Evolutionary conservation across 2,888 invertebrate species (phyloP), one percentile per base, ranked within the genome.

Genomic region (Spilosoma lubricipeda): DNA sequence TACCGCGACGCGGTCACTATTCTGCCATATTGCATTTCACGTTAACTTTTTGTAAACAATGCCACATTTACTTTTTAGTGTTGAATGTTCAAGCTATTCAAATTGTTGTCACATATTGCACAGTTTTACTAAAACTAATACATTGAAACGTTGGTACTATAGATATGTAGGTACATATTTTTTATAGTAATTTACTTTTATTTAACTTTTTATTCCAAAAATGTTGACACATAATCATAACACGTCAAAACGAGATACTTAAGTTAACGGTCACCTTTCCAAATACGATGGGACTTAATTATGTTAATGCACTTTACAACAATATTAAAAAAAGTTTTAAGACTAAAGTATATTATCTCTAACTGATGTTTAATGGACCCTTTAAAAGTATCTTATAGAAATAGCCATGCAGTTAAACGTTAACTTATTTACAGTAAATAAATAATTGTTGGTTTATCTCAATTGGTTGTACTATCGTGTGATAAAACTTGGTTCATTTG

Each of bases 1-100:
- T 94, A 94, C 95, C 93, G 93, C 93, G 94, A 82, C 93, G 95
- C 92, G 95, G 95, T 94, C 93, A 88, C 91, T 89, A 90, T 91
- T 91, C 92, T 92, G 92, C 88, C 91, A 88, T 93, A 93, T 95
- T 93, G 92, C 90, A 88, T 95, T 95, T 92, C 95, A 92, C 89
- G 87, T 87, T 85, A 89, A 90, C 91, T 92, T 93, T 90, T 91
- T 90, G 90, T 93, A 93, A 93, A 92, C 92, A 92, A 91, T 92
- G 91, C 89, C 82, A 85, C 88, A 88, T 90, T 91, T 90, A 88
- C 87, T 88, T 89, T 91, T 90, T 88, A 86, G 77, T 84, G 83
- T 86, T 84, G 77, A 85, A 86, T 86, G 83, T 86, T 70, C 86
- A 85, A 83, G 83, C 81, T 80, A 82, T 80, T 80, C 72, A 78